These are phyloP conservation scores for Anas bahamensis DNA, from an alignment of 2,797 vertebrate genomes.

Conservation along the genomic window DNA sequence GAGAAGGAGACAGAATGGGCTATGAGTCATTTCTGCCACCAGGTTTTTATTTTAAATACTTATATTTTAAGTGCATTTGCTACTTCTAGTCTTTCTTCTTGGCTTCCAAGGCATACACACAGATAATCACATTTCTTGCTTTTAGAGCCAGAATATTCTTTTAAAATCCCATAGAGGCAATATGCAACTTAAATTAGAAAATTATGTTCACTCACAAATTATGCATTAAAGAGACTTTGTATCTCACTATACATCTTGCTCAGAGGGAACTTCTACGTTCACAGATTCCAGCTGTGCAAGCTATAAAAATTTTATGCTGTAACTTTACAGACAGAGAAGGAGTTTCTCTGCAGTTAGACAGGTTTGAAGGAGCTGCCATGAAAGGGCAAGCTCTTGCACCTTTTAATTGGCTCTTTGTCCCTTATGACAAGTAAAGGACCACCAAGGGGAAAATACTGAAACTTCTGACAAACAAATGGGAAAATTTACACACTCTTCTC, in stretches of 20 bases:
- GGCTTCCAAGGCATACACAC: background rate
- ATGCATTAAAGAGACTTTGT: conserved; percentile 45
- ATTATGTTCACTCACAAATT: conserved; percentile 52
- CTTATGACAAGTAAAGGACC: background rate
- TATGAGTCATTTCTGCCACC: background rate
- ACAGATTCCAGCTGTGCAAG: conserved; percentile 37
- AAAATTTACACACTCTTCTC: background rate
- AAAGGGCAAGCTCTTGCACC: background rate
- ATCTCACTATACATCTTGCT: background rate
- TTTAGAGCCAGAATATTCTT: conserved; percentile 36
- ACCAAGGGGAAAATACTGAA: background rate
- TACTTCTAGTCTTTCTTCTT: background rate
- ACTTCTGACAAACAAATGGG: background rate
- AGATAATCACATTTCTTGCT: conserved; percentile 8
- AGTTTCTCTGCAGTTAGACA: background rate
- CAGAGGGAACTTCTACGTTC: conserved; percentile 13
- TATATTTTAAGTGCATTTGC: background rate
- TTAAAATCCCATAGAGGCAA: conserved; percentile 50
- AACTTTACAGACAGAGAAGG: conserved; percentile 30
- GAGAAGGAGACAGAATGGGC: background rate
- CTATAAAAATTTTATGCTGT: conserved; percentile 10
- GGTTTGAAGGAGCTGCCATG: background rate
- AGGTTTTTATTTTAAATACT: background rate
- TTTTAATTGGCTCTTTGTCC: background rate
- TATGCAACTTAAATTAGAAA: conserved; percentile 46